phyloP scores from a whole-genome alignment of 2,797 vertebrate genomes.

The Neosilurus mollespiculum region DNA sequence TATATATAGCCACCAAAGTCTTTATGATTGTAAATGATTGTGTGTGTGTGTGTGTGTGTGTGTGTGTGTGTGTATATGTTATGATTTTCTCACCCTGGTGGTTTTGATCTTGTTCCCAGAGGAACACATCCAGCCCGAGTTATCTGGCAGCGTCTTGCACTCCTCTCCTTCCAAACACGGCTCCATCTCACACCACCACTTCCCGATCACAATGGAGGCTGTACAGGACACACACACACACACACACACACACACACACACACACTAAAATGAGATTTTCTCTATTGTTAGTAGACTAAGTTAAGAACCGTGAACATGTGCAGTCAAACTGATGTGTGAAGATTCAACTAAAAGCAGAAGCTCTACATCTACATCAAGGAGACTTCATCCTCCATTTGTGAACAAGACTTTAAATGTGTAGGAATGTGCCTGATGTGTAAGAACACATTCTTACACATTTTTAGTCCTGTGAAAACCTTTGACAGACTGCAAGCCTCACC shows the following conservation, averaged over 20 bases:
- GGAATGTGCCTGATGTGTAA: neutral
- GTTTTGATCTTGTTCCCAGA: constrained; percentile 99
- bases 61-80: constrained; percentile 8
- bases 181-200: constrained; percentile 99
- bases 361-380: neutral
- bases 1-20: neutral
- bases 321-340: neutral
- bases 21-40: neutral
- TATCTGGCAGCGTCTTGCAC: constrained; percentile 98
- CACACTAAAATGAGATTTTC: neutral
- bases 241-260: neutral
- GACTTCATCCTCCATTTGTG: neutral
- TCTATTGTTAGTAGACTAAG: neutral
- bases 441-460: neutral
- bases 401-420: neutral
- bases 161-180: constrained; percentile 98
- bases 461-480: neutral
- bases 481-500: neutral
- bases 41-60: neutral
- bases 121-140: constrained; percentile 99
- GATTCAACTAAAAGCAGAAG: neutral
- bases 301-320: neutral
- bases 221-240: neutral
- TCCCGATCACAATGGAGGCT: constrained; percentile 89
- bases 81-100: constrained; percentile 91